These are phyloP conservation scores for Melitaea athalia DNA, from an alignment of 2,888 invertebrate genomes.

Conservation along the genomic window DNA sequence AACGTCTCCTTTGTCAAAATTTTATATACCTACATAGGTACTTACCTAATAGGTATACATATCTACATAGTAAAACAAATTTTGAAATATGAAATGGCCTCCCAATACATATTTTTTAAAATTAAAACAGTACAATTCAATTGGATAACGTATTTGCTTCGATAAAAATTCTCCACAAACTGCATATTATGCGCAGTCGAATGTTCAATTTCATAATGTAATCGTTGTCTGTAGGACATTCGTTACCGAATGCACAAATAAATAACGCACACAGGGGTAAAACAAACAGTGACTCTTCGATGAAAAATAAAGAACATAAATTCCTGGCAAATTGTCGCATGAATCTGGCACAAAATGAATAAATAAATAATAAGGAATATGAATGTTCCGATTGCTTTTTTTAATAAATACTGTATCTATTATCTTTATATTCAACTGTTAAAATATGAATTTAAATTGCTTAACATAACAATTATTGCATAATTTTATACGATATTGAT, in stretches of 20 bases:
- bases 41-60: no score
- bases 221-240: constrained; percentile 37
- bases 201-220: constrained; percentile 38
- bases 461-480: constrained; percentile 9
- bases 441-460: constrained; percentile 18
- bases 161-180: not conserved
- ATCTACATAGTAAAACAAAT: no score
- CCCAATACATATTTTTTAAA: no score
- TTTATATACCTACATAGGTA: no score
- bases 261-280: constrained; percentile 42
- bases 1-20: no score
- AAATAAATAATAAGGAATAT: constrained; percentile 38
- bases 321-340: constrained; percentile 42
- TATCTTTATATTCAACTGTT: constrained; percentile 22
- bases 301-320: constrained; percentile 48
- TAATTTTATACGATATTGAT: constrained; percentile 16
- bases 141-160: not conserved
- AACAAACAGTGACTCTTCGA: constrained; percentile 45
- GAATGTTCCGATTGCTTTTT: constrained; percentile 30
- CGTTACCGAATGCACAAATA: constrained; percentile 39
- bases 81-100: no score
- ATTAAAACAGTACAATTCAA: no score
- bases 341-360: constrained; percentile 35
- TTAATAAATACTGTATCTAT: constrained; percentile 35
- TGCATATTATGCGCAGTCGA: constrained; percentile 4